Conservation (phyloP, 1,140 invertebrate genomes). For the Steinernema khuongi region DNA sequence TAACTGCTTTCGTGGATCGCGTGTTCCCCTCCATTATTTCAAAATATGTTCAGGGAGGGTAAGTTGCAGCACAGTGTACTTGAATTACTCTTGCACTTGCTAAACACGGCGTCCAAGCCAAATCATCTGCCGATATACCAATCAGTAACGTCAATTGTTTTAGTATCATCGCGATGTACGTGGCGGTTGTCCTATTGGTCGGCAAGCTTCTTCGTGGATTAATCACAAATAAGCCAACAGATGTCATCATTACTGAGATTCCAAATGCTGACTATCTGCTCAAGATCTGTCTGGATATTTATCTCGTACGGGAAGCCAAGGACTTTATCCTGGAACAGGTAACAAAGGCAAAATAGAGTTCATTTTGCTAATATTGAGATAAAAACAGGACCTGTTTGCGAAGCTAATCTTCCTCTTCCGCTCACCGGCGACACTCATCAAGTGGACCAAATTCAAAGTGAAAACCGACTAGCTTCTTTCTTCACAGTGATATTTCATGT, state of each 20-base stretch:
- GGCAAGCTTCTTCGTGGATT: conserved; percentile 78
- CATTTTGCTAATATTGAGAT: not conserved
- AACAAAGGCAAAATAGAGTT: not conserved
- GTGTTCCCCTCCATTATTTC: conserved; percentile 52
- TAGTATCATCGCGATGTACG: conserved; percentile 89
- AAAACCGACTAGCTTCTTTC: conserved; percentile 42
- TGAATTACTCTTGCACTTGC: conserved; percentile 18
- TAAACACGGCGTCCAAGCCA: no score
- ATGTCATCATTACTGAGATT: conserved; percentile 95
- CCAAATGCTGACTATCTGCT: conserved; percentile 88
- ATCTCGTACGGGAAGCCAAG: conserved; percentile 86
- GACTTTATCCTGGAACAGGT: conserved; percentile 85
- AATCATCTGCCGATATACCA: no score
- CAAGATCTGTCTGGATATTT: conserved; percentile 85
- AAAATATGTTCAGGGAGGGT: conserved; percentile 55
- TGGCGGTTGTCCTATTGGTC: conserved; percentile 88
- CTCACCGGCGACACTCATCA: conserved; percentile 92
- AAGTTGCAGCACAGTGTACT: conserved; percentile 28
- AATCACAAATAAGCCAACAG: conserved; percentile 75
- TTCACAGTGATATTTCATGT: not conserved
- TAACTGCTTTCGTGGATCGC: conserved; percentile 55
- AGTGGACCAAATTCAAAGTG: conserved; percentile 69
- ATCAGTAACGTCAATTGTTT: conserved; percentile 12
- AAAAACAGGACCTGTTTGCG: conserved; percentile 76
- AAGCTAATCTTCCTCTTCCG: conserved; percentile 97